Percentiles rank a stretch among this genome's conserved stretches.
phyloP scores from a whole-genome alignment of 2,888 invertebrate genomes.

The Polyommatus icarus region DNA sequence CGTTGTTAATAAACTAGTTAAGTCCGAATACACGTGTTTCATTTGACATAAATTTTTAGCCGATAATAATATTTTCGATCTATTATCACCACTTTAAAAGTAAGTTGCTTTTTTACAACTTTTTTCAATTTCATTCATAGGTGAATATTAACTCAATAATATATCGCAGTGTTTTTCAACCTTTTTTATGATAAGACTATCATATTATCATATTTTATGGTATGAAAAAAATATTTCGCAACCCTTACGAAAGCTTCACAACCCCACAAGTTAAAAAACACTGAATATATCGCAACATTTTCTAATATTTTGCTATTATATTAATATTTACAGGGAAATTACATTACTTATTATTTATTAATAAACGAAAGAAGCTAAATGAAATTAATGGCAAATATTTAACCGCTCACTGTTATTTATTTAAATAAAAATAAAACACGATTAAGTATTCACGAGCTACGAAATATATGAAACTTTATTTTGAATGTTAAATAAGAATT shows the following conservation, averaged over 20 bases:
- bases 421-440: not conserved
- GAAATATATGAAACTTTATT: not conserved
- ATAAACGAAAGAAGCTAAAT: not conserved
- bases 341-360: not conserved
- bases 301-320: not conserved
- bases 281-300: not conserved
- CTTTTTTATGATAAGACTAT: too few relatives aligned
- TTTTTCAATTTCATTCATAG: too few relatives aligned
- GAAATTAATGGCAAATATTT: conserved; percentile 14
- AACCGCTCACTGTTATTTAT: not conserved
- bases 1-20: conserved; percentile 51
- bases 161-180: too few relatives aligned
- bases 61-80: too few relatives aligned
- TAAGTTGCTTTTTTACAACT: not conserved
- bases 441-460: not conserved
- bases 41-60: conserved; percentile 34
- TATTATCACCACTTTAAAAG: not conserved
- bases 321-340: not conserved
- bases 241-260: too few relatives aligned
- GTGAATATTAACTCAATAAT: too few relatives aligned
- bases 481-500: too few relatives aligned
- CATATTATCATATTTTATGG: too few relatives aligned
- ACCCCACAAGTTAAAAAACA: too few relatives aligned
- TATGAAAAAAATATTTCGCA: too few relatives aligned
- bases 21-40: conserved; percentile 42